Evolutionary conservation across 2,888 invertebrate species (phyloP), one percentile per base, ranked within the genome.

Genomic region (Boloria euphrosyne): DNA sequence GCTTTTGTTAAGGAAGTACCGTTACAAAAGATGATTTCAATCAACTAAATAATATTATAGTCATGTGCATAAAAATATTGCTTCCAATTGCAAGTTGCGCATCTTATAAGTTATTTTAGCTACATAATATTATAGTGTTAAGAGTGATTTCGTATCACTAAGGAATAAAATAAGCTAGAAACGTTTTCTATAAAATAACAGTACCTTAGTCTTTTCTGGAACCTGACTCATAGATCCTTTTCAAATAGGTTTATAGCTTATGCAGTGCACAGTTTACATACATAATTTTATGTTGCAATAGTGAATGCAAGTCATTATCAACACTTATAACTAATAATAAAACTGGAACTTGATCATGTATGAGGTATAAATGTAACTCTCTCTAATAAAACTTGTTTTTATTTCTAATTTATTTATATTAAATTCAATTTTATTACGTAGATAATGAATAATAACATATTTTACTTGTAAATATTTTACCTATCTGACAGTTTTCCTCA

Each of bases 1-100:
- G 77, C 80, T 78, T 86, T 87, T 87, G 84, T 85, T 69, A 73
- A 73, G 71, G 75, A 74, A 62, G 77, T 86, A 81, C 90, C 89
- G 90, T 90, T 90, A 90, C 78, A 81, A 78, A 80, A 80, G 78
- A 76, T 72, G 77, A 79, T 77, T 80, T 67, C 68, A 74, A 82
- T 80, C 79, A 77, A 78, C 71, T 76, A 77, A 77, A 18, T 55
- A 22, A 7, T 22, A 55, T 18, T 22, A 22, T 22, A 22, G 3
- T 38, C 31, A 38, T 38, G 31, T 7, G 31, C 2, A 38, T 38
- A 38, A 38, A 38, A 38, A 38, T 38, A 38, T 38, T 10, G 10
- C 3, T 38, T 10, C 31, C 31, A 38, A 38, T 38, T 38, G 2
- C 10, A 38, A 38, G 10, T 38, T 38, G 31, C 2, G 2, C 2